Base-by-base conservation (phyloP, 2,888 invertebrate species). In the Phlogophora meticulosa region DNA sequence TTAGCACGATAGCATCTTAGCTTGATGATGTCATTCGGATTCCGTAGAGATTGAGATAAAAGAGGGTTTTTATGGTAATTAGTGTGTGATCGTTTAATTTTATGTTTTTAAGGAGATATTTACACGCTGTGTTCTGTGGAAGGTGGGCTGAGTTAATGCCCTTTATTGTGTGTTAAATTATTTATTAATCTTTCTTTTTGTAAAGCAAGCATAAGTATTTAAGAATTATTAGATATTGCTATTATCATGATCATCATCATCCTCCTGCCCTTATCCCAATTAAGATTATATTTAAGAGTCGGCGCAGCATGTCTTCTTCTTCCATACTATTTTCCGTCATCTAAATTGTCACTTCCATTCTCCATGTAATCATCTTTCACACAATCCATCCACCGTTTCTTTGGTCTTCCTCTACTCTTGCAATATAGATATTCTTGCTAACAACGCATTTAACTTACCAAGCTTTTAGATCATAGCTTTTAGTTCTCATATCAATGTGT, bases 11-110 rank as follows among this genome's bases (percentile, higher is more conserved):
- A 81, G 51, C 67, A 83, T 82, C 83, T 74, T 57, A 63, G 46
- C 57, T 45, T 70, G 79, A 77, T 82, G 82, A 83, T 75, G 81
- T 77, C 79, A 81, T 77, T 75, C 51, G 72, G 77, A 77, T 79
- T 83, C 81, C 75, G 78, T 76, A 48, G 52, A 77, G 81, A 83
- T 82, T 70, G 70, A 81, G 84, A 82, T 81, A 83, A 81, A 81
- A 65, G 53, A 67, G 59, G 73, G 71, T 81, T 81, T 78, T 82
- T 83, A 82, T 81, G 83, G 48, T 83, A 82, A 82, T 82, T 82
- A 83, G 83, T 55, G 67, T 59, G 77, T 62, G 77, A 76, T 76
- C 71, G 72, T 81, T 77, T 73, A 71, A 69, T 83, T 77, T 83
- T 80, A 80, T 81, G 78, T 57, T 70, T 63, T 78, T 48, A 53